Percentiles rank a stretch among this genome's conserved stretches.
These are phyloP conservation scores for Bagarius yarrelli DNA, from an alignment of 2,113 vertebrate species.

Conservation along the genomic window DNA sequence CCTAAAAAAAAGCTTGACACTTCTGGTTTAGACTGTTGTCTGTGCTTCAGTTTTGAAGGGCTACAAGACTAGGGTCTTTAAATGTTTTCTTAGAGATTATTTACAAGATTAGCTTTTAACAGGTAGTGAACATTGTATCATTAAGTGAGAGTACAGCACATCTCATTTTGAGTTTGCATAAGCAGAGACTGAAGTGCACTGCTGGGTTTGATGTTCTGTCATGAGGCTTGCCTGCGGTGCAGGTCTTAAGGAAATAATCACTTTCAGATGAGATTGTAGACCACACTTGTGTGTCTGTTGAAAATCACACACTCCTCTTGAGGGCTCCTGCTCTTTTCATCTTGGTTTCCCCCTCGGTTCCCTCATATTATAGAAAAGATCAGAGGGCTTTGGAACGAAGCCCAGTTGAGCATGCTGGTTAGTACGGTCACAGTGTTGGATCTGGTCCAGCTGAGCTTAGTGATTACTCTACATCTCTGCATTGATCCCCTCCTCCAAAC, in stretches of 20 bases:
- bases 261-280: slow-evolving; percentile 47
- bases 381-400: slow-evolving; percentile 41
- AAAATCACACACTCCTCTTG: slow-evolving; percentile 1
- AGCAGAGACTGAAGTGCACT: slow-evolving; percentile 19
- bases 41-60: neutral
- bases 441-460: neutral
- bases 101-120: slow-evolving; percentile 3
- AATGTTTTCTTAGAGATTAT: too few relatives aligned
- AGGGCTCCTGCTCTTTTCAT: slow-evolving; percentile 23
- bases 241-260: slow-evolving; percentile 43
- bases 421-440: slow-evolving; percentile 5
- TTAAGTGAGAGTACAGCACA: slow-evolving; percentile 12
- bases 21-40: neutral
- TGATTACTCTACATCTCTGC: slow-evolving; percentile 11
- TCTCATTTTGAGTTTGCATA: slow-evolving; percentile 4
- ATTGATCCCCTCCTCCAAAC: slow-evolving; percentile 4
- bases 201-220: slow-evolving; percentile 21
- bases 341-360: neutral
- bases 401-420: slow-evolving; percentile 40
- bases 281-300: slow-evolving; percentile 29
- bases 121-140: slow-evolving; percentile 10
- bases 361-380: slow-evolving; percentile 33
- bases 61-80: neutral
- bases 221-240: neutral
- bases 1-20: neutral